A percentile compares a stretch with the other conserved stretches of the same genome.
Evolutionary conservation across 1,140 invertebrate species (phyloP).

Genomic region (Trichonephila inaurata): DNA sequence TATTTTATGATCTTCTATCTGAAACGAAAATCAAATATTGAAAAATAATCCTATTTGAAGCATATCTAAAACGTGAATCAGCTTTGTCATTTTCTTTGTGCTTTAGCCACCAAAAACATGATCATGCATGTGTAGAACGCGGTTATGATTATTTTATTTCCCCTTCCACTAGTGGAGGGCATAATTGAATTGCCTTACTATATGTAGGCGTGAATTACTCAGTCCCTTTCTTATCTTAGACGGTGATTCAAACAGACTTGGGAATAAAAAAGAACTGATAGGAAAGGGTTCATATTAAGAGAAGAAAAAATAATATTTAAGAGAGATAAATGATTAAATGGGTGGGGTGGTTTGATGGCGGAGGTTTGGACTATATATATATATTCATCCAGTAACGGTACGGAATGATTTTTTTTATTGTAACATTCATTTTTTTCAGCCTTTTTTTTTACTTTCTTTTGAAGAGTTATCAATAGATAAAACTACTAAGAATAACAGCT

Average conservation of each 20-base stretch:
- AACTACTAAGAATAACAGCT: not conserved
- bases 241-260: conserved; percentile 35
- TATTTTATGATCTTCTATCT: too few species aligned
- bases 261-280: not conserved
- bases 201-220: conserved; percentile 35
- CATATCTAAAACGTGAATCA: conserved; percentile 23
- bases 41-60: not conserved
- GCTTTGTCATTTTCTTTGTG: not conserved
- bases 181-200: conserved; percentile 22
- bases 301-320: conserved; percentile 39
- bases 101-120: not conserved
- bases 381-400: conserved; percentile 33
- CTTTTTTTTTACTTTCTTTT: not conserved
- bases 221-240: not conserved
- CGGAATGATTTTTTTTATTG: conserved; percentile 42
- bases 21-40: not conserved
- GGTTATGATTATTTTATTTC: conserved; percentile 36
- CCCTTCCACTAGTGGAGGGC: not conserved
- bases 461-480: conserved; percentile 14
- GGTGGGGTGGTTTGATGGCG: conserved; percentile 39
- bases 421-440: not conserved
- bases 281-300: not conserved
- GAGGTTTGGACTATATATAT: conserved; percentile 14
- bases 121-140: not conserved
- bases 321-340: conserved; percentile 53